Evolutionary conservation across 1,140 invertebrate species (phyloP).

Genomic region (Zaprionus gabonicus): DNA sequence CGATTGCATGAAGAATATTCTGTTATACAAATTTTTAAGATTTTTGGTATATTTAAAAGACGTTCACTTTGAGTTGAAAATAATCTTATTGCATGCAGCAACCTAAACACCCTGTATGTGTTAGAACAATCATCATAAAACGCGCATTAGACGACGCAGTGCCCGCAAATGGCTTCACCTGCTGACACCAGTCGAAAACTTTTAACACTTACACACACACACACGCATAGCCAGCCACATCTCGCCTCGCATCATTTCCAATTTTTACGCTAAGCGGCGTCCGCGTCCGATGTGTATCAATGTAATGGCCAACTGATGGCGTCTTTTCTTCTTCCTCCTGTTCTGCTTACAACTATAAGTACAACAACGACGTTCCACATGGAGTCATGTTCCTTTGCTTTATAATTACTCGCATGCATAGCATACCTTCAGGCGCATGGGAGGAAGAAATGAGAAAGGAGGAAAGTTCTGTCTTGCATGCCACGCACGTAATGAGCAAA

Average conservation of each 20-base stretch:
- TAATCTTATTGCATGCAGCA: no score
- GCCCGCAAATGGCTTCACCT: constrained; percentile 36
- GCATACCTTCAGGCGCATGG: not conserved
- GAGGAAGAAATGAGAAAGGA: not conserved
- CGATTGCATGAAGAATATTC: no score
- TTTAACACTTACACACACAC: not conserved
- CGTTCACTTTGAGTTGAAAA: not conserved
- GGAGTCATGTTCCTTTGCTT: constrained; percentile 1
- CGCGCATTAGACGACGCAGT: constrained; percentile 35
- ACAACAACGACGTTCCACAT: not conserved
- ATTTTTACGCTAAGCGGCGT: constrained; percentile 22
- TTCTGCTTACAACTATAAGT: not conserved
- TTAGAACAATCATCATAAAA: constrained; percentile 64
- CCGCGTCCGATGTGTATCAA: constrained; percentile 26
- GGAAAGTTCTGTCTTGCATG: constrained; percentile 14
- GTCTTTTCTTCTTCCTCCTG: not conserved
- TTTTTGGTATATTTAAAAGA: not conserved
- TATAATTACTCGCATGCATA: constrained; percentile 23
- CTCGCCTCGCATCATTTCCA: constrained; percentile 11
- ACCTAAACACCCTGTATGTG: constrained; percentile 19
- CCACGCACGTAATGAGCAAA: constrained; percentile 67
- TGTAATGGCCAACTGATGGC: constrained; percentile 21
- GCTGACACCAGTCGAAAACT: constrained; percentile 12
- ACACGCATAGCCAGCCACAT: not conserved
- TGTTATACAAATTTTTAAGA: not conserved